Conservation (phyloP, 1,140 invertebrate species). For the Drosophila baimaii region DNA sequence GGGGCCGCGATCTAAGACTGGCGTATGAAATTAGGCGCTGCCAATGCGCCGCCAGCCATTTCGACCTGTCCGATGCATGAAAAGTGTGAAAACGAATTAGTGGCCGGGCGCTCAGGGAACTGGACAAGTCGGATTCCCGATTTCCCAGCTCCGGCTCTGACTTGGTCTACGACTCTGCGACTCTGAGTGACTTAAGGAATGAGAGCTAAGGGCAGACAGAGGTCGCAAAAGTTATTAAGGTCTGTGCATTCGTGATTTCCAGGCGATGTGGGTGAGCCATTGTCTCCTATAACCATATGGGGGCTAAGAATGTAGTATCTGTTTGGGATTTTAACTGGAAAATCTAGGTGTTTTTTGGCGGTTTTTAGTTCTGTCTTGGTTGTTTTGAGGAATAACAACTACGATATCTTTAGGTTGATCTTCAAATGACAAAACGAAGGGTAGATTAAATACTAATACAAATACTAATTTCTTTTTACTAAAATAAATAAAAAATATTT, state of each 20-base stretch:
- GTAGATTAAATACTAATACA: no score
- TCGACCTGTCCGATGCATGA: constrained; percentile 65
- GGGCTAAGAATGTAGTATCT: neutral
- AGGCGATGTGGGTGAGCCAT: constrained; percentile 4
- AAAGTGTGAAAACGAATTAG: constrained; percentile 81
- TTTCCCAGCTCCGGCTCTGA: neutral
- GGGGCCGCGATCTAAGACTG: constrained; percentile 38
- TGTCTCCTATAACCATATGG: neutral
- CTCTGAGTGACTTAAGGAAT: constrained; percentile 12
- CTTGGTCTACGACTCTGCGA: neutral
- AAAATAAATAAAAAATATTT: no score
- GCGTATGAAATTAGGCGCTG: constrained; percentile 70
- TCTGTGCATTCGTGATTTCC: constrained; percentile 15
- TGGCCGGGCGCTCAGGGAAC: constrained; percentile 37
- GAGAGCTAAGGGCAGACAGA: constrained; percentile 34
- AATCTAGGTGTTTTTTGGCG: no score
- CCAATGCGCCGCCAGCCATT: constrained; percentile 56
- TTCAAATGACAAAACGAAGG: neutral
- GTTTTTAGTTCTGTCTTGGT: neutral
- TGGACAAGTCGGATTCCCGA: constrained; percentile 16
- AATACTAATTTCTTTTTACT: no score
- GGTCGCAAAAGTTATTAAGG: constrained; percentile 40
- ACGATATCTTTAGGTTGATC: neutral
- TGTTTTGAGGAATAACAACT: no score
- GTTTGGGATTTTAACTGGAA: neutral